Percentiles rank a stretch among this genome's conserved stretches.
Conservation (phyloP, 2,113 vertebrate genomes). For the cat (Felis catus) region DNA sequence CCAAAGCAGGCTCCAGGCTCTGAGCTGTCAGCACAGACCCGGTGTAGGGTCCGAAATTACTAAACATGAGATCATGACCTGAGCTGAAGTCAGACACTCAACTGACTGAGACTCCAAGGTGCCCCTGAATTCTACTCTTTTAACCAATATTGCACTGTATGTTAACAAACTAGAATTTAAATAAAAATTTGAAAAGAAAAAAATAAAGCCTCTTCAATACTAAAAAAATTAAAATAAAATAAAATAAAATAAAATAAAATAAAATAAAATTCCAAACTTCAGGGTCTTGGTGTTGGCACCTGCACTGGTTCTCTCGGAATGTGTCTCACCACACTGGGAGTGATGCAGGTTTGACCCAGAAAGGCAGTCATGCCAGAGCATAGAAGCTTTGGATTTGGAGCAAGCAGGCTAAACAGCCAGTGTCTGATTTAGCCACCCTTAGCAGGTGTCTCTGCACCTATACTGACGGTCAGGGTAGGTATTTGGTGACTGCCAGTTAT, state of each 20-base stretch:
- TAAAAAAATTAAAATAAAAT: no score
- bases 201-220: no score
- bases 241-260: neutral
- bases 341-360: neutral
- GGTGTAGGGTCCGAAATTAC: no score
- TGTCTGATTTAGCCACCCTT: neutral
- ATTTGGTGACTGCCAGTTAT: neutral
- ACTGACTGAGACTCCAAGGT: no score
- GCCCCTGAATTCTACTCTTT: no score
- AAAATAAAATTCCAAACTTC: neutral
- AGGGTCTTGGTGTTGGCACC: neutral
- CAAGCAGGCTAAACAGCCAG: neutral
- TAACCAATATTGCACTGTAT: no score
- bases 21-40: no score
- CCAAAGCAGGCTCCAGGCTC: no score
- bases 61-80: no score
- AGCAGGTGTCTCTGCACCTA: neutral
- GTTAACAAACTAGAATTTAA: no score
- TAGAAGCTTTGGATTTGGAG: neutral
- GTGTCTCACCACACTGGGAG: neutral
- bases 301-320: neutral
- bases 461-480: neutral
- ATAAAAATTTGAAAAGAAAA: no score
- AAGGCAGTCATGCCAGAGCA: neutral
- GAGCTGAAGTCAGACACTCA: no score